Evolutionary conservation across 2,113 vertebrate species (phyloP), one percentile per base, ranked within the genome.

Genomic region (Mellivora capensis): DNA sequence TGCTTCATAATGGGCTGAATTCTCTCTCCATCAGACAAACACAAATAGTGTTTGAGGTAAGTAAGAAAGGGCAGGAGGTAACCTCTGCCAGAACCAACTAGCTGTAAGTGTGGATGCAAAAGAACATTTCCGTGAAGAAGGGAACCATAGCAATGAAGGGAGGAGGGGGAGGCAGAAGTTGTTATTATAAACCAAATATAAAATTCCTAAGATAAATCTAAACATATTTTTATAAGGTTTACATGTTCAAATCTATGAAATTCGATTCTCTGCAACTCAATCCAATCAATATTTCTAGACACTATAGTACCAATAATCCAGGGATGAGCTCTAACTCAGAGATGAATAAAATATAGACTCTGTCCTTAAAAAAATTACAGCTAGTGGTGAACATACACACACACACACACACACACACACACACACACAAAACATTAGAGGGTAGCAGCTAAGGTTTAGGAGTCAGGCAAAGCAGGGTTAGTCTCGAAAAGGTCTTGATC

Each of bases 1-100:
- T 94, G 93, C 90, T 92, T 94, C 72, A n/a, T 96, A 96, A 97
- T 97, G 96, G 89, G 79, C 54, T 88, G 81, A 93, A 81, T 88
- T 96, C 61, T 97, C 47, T 96, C 74, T 89, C 88, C 90, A 69
- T 85, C 92, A 97, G 91, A 94, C 83, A 96, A 93, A 96, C 80
- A 96, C 82, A 97, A 93, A 97, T 15, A 93, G 94, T 95, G 64
- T 91, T 97, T 92, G 80, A 90, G 88, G 93, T 87, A 72, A 88
- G n/a, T 42, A 39, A 93, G 88, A 82, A 92, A 96, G 61, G 67
- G 52, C 91, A 97, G 93, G 87, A 92, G 81, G 76, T 44, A 90
- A 85, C 25, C 11, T 96, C 64, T 93, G 42, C 76, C 90, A 95
- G 84, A 79, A 74, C 14, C 49, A 92, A 81, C 59, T 25, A 82